These are phyloP conservation scores for Resseliella maxima DNA, from an alignment of 2,888 invertebrate species.

Conservation along the genomic window DNA sequence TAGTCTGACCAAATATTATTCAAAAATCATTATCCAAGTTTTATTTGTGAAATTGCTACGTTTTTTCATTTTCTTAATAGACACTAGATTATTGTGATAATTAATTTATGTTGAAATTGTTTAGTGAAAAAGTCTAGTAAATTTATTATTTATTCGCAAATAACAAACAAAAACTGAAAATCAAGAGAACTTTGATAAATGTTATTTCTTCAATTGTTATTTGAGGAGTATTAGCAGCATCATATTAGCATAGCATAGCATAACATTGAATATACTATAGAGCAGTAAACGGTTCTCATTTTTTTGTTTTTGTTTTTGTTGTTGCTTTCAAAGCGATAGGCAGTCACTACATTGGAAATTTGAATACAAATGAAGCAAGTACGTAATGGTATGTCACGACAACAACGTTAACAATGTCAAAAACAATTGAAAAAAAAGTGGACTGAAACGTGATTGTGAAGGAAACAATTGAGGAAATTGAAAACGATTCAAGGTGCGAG, in stretches of 20 bases:
- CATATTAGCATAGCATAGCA: background rate
- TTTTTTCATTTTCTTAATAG: no score
- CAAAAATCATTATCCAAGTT: no score
- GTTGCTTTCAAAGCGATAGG: background rate
- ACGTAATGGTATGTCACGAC: background rate
- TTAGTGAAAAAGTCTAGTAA: no score
- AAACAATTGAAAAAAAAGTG: background rate
- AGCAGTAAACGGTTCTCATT: background rate
- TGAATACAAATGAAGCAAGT: background rate
- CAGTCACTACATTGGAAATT: background rate
- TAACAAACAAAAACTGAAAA: background rate
- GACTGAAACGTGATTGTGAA: background rate
- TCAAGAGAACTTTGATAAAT: background rate
- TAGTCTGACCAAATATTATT: no score
- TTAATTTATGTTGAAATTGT: no score
- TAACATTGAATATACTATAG: background rate
- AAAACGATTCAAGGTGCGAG: constrained; percentile 28
- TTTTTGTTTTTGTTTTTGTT: no score
- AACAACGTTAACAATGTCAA: background rate
- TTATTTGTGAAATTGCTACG: no score
- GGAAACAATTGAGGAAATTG: constrained; percentile 9
- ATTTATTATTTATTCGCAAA: no score
- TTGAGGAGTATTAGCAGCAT: background rate
- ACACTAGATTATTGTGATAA: no score
- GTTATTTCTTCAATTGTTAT: background rate